A percentile compares a stretch with the other conserved stretches of the same genome.
These are phyloP conservation scores for Origma solitaria DNA, from an alignment of 2,113 vertebrate species.

Conservation along the genomic window DNA sequence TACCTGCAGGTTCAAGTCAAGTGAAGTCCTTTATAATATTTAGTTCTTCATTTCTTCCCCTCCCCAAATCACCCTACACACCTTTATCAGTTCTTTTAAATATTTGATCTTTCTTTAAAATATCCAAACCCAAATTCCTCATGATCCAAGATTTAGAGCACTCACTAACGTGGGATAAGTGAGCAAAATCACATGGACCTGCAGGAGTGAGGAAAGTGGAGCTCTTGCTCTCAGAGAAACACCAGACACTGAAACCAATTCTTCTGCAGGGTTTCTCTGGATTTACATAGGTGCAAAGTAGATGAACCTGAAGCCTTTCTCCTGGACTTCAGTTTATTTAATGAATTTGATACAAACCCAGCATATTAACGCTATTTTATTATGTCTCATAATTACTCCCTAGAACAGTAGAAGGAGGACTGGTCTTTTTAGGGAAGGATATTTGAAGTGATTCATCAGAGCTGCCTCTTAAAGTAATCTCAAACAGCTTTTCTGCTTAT, in stretches of 20 bases:
- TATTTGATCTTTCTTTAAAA: not conserved
- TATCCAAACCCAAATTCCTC: not conserved
- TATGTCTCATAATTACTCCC: not conserved
- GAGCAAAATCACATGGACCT: not conserved
- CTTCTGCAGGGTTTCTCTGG: not conserved
- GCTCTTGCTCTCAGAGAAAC: not conserved
- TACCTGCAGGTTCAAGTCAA: not conserved
- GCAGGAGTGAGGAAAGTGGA: accelerated
- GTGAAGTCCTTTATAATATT: not conserved
- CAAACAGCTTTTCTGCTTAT: not conserved
- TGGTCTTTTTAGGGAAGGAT: not conserved
- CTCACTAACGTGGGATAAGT: not conserved
- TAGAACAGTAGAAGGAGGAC: not conserved
- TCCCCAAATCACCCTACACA: not conserved
- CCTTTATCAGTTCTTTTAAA: not conserved
- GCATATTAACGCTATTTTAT: not conserved
- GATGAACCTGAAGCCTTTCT: not conserved
- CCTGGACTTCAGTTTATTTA: not conserved
- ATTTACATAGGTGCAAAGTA: not conserved
- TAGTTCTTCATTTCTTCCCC: not conserved
- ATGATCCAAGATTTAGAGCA: not conserved
- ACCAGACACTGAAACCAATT: not conserved
- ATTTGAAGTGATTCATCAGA: not conserved
- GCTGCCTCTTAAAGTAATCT: not conserved
- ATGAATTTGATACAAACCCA: not conserved